Percentiles rank a stretch among this genome's conserved stretches.
Conservation (phyloP, 2,113 vertebrate species). For the Acinonyx jubatus region DNA sequence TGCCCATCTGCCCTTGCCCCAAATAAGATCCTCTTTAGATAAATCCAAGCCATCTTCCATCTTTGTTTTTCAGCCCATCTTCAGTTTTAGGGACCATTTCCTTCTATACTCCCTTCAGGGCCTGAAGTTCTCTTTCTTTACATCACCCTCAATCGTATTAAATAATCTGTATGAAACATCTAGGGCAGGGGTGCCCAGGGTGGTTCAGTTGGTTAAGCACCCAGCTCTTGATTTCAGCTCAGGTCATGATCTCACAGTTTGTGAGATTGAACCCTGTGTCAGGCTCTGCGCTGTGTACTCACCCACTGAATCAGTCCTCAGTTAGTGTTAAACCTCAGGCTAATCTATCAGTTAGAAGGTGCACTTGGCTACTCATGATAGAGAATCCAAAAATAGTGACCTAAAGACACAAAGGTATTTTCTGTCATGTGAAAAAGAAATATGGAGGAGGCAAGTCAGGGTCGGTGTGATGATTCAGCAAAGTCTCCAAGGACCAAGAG, state of each 20-base stretch:
- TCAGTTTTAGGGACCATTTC: neutral
- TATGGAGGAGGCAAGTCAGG: neutral
- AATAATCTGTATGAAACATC: neutral
- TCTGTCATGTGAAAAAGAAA: neutral
- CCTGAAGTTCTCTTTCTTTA: neutral
- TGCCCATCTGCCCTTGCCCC: neutral
- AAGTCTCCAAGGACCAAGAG: neutral
- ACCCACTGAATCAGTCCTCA: neutral
- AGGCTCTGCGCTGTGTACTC: neutral
- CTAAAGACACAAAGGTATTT: neutral
- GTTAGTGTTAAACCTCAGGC: neutral
- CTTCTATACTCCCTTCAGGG: neutral
- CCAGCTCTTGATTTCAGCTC: neutral
- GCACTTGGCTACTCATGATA: neutral
- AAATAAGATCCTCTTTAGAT: neutral
- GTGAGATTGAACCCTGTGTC: neutral
- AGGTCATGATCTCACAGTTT: neutral
- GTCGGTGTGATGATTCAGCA: neutral
- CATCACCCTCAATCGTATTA: neutral
- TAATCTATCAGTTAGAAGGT: neutral
- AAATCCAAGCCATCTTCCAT: neutral
- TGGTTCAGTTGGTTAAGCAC: neutral
- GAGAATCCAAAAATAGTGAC: neutral
- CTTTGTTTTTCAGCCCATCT: neutral
- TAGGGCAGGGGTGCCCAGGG: neutral